These are phyloP conservation scores for Gnathonemus echidnorhynchus DNA, from an alignment of 2,113 vertebrate genomes.

Conservation along the genomic window DNA sequence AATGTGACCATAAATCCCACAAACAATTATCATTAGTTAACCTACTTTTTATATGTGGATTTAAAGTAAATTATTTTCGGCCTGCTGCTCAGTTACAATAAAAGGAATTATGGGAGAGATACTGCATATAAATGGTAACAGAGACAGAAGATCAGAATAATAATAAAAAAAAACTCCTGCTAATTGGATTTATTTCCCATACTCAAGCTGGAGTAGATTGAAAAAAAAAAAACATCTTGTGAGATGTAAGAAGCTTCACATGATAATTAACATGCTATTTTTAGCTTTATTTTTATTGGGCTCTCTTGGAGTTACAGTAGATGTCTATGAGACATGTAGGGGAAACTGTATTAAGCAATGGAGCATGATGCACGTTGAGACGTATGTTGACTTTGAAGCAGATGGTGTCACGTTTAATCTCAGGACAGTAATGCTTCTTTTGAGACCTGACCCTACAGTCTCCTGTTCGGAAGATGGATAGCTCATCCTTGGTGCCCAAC, in stretches of 20 bases:
- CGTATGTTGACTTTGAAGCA: background rate
- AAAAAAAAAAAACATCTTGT: background rate
- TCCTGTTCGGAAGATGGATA: background rate
- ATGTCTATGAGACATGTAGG: background rate
- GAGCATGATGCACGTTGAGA: background rate
- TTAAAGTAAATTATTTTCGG: background rate
- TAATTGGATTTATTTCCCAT: background rate
- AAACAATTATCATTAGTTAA: background rate
- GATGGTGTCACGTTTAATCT: background rate
- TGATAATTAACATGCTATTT: background rate
- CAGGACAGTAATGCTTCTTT: background rate
- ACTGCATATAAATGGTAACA: background rate
- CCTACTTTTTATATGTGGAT: background rate
- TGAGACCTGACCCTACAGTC: background rate
- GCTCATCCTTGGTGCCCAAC: background rate
- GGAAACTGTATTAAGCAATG: background rate
- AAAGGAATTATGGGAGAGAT: background rate
- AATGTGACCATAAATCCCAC: background rate
- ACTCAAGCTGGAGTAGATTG: background rate
- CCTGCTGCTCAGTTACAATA: background rate
- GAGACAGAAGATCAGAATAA: background rate
- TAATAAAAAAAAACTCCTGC: background rate
- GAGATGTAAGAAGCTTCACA: background rate
- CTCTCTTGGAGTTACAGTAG: background rate
- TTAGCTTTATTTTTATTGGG: background rate